Evolutionary conservation across 2,888 invertebrate species (phyloP).

Genomic region (Selenia dentaria): DNA sequence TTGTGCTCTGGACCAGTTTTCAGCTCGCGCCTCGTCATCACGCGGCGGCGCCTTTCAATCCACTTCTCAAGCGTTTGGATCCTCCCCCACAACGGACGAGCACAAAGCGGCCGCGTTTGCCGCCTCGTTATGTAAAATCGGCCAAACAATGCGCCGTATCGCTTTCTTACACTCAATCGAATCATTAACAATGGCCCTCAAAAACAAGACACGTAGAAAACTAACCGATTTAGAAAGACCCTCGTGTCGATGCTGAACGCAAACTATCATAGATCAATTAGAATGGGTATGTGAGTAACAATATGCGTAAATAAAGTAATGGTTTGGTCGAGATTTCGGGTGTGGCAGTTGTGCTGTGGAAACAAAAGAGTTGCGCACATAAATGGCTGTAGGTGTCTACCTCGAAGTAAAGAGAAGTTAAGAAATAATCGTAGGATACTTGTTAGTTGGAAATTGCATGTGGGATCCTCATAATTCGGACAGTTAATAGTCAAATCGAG

Average conservation of each 20-base stretch:
- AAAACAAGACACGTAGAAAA: constrained; percentile 44
- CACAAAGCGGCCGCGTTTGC: constrained; percentile 72
- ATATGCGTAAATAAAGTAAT: constrained; percentile 41
- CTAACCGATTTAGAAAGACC: constrained; percentile 19
- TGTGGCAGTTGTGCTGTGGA: constrained; percentile 40
- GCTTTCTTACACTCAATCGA: constrained; percentile 79
- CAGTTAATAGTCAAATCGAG: too few relatives aligned
- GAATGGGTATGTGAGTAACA: constrained; percentile 33
- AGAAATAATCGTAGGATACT: neutral
- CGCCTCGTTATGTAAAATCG: constrained; percentile 81
- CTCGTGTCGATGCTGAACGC: constrained; percentile 1
- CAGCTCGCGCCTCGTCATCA: constrained; percentile 74
- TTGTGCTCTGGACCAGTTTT: constrained; percentile 35
- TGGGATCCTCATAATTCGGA: too few relatives aligned
- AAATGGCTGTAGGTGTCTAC: neutral
- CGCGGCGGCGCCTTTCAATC: constrained; percentile 82
- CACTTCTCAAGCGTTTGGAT: constrained; percentile 73
- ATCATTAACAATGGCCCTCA: constrained; percentile 74
- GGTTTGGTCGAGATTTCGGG: constrained; percentile 32
- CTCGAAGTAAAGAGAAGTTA: neutral
- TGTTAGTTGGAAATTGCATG: too few relatives aligned
- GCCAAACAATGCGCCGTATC: constrained; percentile 77
- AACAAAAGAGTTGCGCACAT: constrained; percentile 39
- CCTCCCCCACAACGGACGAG: constrained; percentile 70
- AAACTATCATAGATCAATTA: constrained; percentile 13